A percentile compares a stretch with the other conserved stretches of the same genome.
These are phyloP conservation scores for Griposia aprilina DNA, from an alignment of 2,888 invertebrate species.

Conservation along the genomic window DNA sequence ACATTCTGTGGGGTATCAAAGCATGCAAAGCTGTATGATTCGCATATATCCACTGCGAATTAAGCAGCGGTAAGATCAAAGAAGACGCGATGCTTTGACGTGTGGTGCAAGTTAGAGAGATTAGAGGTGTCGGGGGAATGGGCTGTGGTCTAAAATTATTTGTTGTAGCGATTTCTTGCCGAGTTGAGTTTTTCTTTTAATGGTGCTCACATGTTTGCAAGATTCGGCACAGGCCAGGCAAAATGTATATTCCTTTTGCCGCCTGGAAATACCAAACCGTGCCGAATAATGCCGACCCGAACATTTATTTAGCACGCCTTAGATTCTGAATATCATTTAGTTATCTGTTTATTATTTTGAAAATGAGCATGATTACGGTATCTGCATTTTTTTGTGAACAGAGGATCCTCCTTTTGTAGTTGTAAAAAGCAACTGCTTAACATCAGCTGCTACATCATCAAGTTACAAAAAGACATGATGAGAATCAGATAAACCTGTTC, in stretches of 20 bases:
- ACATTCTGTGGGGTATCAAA: constrained; percentile 59
- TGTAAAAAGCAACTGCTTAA: background rate
- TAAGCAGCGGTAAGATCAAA: constrained; percentile 74
- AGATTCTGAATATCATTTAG: background rate
- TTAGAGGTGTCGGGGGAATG: constrained; percentile 21
- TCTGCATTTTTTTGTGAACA: background rate
- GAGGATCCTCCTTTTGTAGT: background rate
- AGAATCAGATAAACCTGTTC: background rate
- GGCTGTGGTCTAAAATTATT: constrained; percentile 23
- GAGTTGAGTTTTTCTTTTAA: background rate
- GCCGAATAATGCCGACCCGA: no score
- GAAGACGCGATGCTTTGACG: constrained; percentile 60
- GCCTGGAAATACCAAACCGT: background rate
- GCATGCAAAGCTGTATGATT: constrained; percentile 73
- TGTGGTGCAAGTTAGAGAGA: constrained; percentile 50
- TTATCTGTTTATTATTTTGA: background rate
- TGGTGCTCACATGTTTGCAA: background rate
- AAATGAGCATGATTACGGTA: background rate
- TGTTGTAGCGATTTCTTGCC: background rate
- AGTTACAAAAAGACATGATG: background rate
- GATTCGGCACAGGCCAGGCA: background rate
- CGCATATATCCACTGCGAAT: constrained; percentile 70
- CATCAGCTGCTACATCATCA: background rate
- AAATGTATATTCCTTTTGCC: background rate
- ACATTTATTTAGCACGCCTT: background rate